Base-by-base conservation (phyloP, 35 echinoderm and acorn worm species). In the Nesometra sesokonis region DNA sequence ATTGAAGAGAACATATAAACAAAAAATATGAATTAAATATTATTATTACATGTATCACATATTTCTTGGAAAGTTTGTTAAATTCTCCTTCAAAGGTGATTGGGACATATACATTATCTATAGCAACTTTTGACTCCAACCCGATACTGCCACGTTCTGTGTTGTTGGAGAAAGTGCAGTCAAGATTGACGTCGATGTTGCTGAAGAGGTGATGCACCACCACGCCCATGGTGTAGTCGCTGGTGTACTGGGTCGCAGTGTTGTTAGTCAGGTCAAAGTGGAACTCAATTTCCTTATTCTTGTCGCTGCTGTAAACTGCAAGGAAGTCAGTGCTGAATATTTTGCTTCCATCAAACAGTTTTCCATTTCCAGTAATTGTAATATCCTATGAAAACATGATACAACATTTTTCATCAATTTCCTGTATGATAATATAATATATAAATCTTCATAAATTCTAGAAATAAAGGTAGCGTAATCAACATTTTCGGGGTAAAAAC, bases 141-240 rank as follows among this genome's bases (percentile, higher is more conserved):
- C 52, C 52, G 23, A 67, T 17, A 27, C 52, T 67, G 52, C 52
- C 52, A 27, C 52, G 52, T 67, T 67, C 52, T 2, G 52, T 67
- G 52, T 67, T 27, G 23, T 67, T 67, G 21, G 52, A 13, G 23
- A 67, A 67, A 46, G 17, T 88, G 86, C 86, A 46, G 23, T 29
- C 0, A 0, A 87, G 82, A 23, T 17, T 79, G 29, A 92, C 34
- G 78, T 92, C 91, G 40, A 92, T 13, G 57, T 33, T 57, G 82
- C 77, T 92, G 86, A 85, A 76, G 35, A 85, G 31, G 30, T 92
- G 91, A 3, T 19, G 57, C 5, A 92, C 13, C 13, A 43, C 80
- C 46, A 83, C 29, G 11, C 35, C 77, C 21, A 88, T 3, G 2
- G 43, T 40, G 37, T 88, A 82, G 77, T 82, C 34, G 30, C 34